Conservation (phyloP, 37 sponge, comb jelly and placozoan genomes). For the Hormiphora californensis region DNA sequence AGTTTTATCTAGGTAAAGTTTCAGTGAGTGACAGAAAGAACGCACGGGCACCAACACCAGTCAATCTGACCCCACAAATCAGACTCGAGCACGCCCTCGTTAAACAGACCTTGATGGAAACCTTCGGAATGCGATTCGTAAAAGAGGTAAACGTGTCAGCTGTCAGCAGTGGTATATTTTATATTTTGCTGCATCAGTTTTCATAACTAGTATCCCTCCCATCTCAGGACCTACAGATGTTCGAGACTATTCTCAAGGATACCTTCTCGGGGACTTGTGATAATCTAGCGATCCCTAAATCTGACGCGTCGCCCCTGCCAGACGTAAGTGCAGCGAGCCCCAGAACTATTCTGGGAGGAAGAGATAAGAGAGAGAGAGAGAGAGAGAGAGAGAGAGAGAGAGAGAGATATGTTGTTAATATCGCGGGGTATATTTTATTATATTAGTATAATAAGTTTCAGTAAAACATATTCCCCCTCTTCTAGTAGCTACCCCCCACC, state of each 20-base stretch:
- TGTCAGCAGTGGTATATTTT: not conserved
- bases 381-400: no score
- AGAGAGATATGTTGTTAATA: no score
- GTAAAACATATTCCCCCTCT: not conserved
- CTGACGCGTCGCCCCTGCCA: not conserved
- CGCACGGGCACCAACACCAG: not conserved
- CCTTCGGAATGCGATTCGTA: conserved; percentile 58
- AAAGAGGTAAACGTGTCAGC: conserved; percentile 55
- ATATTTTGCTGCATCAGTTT: not conserved
- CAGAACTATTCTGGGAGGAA: no score
- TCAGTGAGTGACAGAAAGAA: conserved; percentile 36
- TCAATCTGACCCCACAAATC: conserved; percentile 14
- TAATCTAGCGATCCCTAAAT: not conserved
- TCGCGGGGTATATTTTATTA: no score
- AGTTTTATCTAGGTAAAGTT: no score
- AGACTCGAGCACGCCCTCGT: conserved; percentile 61
- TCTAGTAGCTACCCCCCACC: no score
- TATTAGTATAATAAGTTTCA: no score
- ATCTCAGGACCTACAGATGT: conserved; percentile 64
- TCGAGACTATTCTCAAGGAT: conserved; percentile 62
- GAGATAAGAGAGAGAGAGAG: no score
- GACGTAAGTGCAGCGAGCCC: conserved; percentile 34
- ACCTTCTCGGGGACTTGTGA: conserved; percentile 61
- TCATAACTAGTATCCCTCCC: not conserved
- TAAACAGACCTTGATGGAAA: conserved; percentile 55